Percentiles rank a stretch among this genome's conserved stretches.
Conservation (phyloP, 1,140 invertebrate species). For the Holotrichia oblita region DNA sequence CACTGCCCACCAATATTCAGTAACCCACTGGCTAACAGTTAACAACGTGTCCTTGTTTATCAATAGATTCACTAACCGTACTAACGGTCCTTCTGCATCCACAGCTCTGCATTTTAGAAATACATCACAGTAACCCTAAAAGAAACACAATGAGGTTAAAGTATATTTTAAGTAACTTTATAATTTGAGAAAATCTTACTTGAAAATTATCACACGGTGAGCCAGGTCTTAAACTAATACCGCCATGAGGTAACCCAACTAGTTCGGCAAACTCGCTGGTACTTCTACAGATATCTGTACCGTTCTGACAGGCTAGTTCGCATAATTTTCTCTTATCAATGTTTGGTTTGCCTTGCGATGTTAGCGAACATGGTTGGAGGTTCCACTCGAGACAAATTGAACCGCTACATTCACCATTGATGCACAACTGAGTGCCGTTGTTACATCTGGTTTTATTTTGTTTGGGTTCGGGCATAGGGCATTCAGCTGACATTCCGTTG, state of each 20-base stretch:
- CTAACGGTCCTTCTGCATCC: conserved; percentile 97
- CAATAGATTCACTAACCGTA: no score
- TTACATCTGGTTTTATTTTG: conserved; percentile 87
- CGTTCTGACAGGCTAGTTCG: conserved; percentile 94
- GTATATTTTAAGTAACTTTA: background rate
- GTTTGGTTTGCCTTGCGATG: no score
- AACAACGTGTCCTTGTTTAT: conserved; percentile 91
- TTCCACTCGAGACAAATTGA: conserved; percentile 96
- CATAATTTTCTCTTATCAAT: conserved; percentile 88
- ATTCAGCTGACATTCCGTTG: conserved; percentile 85
- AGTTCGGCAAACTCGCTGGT: conserved; percentile 83
- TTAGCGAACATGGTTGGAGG: conserved; percentile 96
- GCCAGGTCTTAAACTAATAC: conserved; percentile 89
- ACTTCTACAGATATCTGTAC: conserved; percentile 84
- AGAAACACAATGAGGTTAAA: conserved; percentile 51
- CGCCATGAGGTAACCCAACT: conserved; percentile 81
- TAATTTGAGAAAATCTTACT: conserved; percentile 62
- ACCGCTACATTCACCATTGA: conserved; percentile 91
- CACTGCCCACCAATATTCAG: conserved; percentile 97
- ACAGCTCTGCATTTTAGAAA: conserved; percentile 97
- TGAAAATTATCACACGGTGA: conserved; percentile 99
- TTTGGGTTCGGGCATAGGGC: conserved; percentile 81
- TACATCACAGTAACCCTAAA: conserved; percentile 96
- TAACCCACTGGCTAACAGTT: conserved; percentile 88
- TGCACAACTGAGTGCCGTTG: conserved; percentile 87